These are phyloP conservation scores for Orgyia antiqua DNA, from an alignment of 2,888 invertebrate species.

Conservation along the genomic window DNA sequence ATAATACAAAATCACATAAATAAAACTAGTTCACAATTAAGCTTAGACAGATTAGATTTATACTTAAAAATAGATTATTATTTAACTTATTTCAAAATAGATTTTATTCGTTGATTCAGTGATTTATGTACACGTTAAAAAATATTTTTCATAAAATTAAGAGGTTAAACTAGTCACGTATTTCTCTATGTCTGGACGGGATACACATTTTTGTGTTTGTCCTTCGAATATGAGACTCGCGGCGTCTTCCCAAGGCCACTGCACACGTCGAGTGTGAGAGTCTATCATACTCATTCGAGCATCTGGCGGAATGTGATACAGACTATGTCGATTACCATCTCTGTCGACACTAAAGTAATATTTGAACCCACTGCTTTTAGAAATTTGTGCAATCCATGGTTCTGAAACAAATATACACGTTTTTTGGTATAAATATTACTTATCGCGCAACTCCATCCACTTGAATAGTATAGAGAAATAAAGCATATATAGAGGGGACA, in stretches of 20 bases:
- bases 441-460: too few relatives aligned
- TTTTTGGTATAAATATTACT: neutral
- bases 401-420: constrained; percentile 39
- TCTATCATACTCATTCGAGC: constrained; percentile 53
- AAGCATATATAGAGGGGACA: too few relatives aligned
- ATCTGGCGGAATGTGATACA: constrained; percentile 47
- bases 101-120: too few relatives aligned
- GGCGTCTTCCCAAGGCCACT: constrained; percentile 62
- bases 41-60: too few relatives aligned
- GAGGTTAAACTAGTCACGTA: constrained; percentile 30
- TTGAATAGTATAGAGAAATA: too few relatives aligned
- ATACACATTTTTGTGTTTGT: constrained; percentile 32
- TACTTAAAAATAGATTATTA: too few relatives aligned
- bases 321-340: constrained; percentile 48
- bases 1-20: too few relatives aligned
- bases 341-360: constrained; percentile 53
- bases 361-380: constrained; percentile 51
- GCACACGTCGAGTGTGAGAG: constrained; percentile 41
- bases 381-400: constrained; percentile 65
- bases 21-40: too few relatives aligned
- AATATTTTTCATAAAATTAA: neutral
- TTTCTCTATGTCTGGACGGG: constrained; percentile 48
- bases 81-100: too few relatives aligned
- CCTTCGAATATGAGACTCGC: constrained; percentile 53
- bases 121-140: too few relatives aligned